Percentiles rank a stretch among this genome's conserved stretches.
Conservation (phyloP, 2,113 vertebrate genomes). For the Nasalis larvatus region DNA sequence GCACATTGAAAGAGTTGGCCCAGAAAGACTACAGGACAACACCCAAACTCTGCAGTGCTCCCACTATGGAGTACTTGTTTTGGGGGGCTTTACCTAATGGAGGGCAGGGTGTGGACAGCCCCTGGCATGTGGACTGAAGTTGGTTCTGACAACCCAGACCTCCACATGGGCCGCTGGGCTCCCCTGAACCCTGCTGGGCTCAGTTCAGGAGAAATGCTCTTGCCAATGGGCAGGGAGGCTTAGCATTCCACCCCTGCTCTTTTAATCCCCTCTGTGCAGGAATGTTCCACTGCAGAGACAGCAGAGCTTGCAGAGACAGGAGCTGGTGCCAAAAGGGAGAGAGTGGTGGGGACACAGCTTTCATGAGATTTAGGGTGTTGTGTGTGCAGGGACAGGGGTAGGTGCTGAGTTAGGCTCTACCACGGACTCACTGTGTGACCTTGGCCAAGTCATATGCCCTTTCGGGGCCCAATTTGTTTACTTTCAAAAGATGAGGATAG, state of each 20-base stretch:
- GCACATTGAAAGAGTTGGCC: background rate
- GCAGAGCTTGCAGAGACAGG: constrained; percentile 15
- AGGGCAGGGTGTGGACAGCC: background rate
- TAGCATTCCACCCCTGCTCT: constrained; percentile 33
- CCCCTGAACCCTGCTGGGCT: constrained; percentile 24
- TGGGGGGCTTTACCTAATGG: background rate
- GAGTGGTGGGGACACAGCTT: background rate
- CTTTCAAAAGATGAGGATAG: background rate
- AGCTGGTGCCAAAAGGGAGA: background rate
- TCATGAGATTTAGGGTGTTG: background rate
- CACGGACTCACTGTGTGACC: background rate
- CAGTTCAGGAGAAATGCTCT: background rate
- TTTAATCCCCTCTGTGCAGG: constrained; percentile 49
- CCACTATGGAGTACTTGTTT: background rate
- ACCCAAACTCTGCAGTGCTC: background rate
- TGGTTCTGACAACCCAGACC: constrained; percentile 38
- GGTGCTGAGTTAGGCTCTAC: background rate
- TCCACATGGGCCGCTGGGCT: background rate
- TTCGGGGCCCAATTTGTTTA: background rate
- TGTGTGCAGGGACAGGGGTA: background rate
- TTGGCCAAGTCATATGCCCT: background rate
- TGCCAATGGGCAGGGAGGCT: constrained; percentile 59
- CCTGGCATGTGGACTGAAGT: background rate
- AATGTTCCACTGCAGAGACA: constrained; percentile 57
- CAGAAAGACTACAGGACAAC: background rate